A percentile compares a stretch with the other conserved stretches of the same genome.
Conservation (phyloP, 1,140 invertebrate genomes). For the Episyrphus balteatus region DNA sequence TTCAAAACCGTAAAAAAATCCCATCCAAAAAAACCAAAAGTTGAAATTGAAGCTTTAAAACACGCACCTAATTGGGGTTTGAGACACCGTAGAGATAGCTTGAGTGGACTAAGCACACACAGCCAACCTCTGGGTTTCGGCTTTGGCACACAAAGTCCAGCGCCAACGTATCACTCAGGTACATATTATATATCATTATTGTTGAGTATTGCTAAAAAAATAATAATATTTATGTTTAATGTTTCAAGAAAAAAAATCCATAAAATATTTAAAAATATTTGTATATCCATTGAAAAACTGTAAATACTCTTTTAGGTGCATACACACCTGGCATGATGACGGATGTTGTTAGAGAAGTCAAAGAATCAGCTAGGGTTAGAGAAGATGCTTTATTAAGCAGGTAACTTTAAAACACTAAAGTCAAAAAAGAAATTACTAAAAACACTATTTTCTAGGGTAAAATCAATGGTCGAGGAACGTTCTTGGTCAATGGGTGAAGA, state of each 20-base stretch:
- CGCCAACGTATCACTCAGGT: constrained; percentile 37
- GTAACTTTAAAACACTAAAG: constrained; percentile 9
- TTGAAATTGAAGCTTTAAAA: constrained; percentile 38
- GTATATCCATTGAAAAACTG: background rate
- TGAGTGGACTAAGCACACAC: constrained; percentile 37
- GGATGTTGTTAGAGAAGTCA: constrained; percentile 62
- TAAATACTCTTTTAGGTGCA: constrained; percentile 36
- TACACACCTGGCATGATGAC: constrained; percentile 63
- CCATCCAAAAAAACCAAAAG: constrained; percentile 8
- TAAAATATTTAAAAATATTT: background rate
- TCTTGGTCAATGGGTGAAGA: constrained; percentile 38
- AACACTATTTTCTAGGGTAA: constrained; percentile 30
- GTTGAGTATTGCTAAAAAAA: background rate
- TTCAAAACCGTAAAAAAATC: too few relatives aligned
- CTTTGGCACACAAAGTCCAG: constrained; percentile 34
- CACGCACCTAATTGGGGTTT: constrained; percentile 34
- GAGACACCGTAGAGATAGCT: constrained; percentile 39
- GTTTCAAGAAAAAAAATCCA: too few relatives aligned
- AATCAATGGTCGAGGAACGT: constrained; percentile 48
- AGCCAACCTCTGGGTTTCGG: constrained; percentile 35
- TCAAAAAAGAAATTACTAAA: background rate
- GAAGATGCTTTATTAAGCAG: constrained; percentile 55
- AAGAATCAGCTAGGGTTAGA: constrained; percentile 56
- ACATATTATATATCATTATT: constrained; percentile 2
- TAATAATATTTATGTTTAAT: background rate